A percentile compares a stretch with the other conserved stretches of the same genome.
These are phyloP conservation scores for Agelastica alni DNA, from an alignment of 2,888 invertebrate species.

Conservation along the genomic window DNA sequence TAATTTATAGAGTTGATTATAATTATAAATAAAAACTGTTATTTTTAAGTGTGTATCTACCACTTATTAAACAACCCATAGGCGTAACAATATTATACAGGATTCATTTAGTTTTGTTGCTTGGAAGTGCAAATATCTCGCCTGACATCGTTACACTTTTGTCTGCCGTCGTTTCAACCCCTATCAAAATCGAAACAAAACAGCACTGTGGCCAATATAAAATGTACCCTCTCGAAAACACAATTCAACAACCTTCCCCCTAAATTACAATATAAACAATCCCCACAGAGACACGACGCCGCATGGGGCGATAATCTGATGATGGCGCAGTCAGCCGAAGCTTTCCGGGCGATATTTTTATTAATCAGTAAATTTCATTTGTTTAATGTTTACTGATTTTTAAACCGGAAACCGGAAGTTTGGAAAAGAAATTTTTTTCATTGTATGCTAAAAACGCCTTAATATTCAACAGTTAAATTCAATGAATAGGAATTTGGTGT, in stretches of 20 bases:
- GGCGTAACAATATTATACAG: too few species aligned
- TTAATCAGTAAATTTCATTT: not conserved
- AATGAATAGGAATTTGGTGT: not conserved
- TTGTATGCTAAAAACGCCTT: not conserved
- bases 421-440: not conserved
- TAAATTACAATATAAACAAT: slow-evolving; percentile 26
- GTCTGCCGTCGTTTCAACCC: too few species aligned
- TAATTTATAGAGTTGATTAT: too few species aligned
- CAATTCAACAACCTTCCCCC: slow-evolving; percentile 26
- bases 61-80: too few species aligned
- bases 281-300: slow-evolving; percentile 4
- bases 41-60: too few species aligned
- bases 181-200: too few species aligned
- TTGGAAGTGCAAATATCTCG: too few species aligned
- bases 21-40: too few species aligned
- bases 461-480: slow-evolving; percentile 3
- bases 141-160: too few species aligned
- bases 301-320: slow-evolving; percentile 1
- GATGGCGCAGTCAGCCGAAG: not conserved
- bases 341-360: not conserved
- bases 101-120: too few species aligned
- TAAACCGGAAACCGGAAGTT: slow-evolving; percentile 4
- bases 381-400: not conserved
- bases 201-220: too few species aligned
- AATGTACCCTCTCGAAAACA: slow-evolving; percentile 18